Evolutionary conservation across 2,888 invertebrate species (phyloP).

Genomic region (Melanostoma scalare): DNA sequence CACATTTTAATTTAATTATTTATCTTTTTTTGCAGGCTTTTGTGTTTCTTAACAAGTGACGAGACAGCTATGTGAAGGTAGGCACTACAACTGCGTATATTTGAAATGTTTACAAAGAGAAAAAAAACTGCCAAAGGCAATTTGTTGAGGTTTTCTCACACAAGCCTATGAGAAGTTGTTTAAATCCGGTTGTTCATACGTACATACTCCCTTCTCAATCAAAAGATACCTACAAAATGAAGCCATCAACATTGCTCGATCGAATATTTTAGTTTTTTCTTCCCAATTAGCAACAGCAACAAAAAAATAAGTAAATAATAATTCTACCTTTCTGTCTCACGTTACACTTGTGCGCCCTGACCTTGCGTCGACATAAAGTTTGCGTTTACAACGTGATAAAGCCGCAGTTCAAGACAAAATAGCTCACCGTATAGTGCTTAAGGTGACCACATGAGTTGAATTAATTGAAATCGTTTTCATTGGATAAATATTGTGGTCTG

Average conservation of each 20-base stretch:
- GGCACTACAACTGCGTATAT: slow-evolving; percentile 31
- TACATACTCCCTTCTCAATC: slow-evolving; percentile 37
- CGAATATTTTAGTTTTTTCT: slow-evolving; percentile 30
- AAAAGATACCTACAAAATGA: slow-evolving; percentile 45
- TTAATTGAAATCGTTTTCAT: slow-evolving; percentile 54
- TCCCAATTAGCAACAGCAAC: slow-evolving; percentile 6
- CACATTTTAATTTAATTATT: slow-evolving; percentile 12
- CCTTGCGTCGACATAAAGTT: slow-evolving; percentile 48
- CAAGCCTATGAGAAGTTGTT: slow-evolving; percentile 18
- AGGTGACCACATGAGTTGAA: slow-evolving; percentile 42
- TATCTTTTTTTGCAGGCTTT: slow-evolving; percentile 15
- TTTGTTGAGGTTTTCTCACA: slow-evolving; percentile 60
- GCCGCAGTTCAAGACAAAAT: slow-evolving; percentile 31
- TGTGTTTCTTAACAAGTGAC: background rate
- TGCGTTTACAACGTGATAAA: slow-evolving; percentile 35
- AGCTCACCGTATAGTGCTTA: slow-evolving; percentile 17
- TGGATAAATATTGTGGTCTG: slow-evolving; percentile 34
- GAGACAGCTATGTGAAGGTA: slow-evolving; percentile 20
- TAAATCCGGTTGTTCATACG: slow-evolving; percentile 62
- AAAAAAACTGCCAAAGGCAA: slow-evolving; percentile 44
- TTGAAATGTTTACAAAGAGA: slow-evolving; percentile 13
- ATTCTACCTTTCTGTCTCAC: slow-evolving; percentile 42
- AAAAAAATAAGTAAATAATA: slow-evolving; percentile 22
- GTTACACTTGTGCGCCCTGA: slow-evolving; percentile 56
- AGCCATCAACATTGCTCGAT: slow-evolving; percentile 45